Percentiles rank a stretch among this genome's conserved stretches.
phyloP scores from a whole-genome alignment of 1,140 invertebrate species.

The Zaprionus inermis region DNA sequence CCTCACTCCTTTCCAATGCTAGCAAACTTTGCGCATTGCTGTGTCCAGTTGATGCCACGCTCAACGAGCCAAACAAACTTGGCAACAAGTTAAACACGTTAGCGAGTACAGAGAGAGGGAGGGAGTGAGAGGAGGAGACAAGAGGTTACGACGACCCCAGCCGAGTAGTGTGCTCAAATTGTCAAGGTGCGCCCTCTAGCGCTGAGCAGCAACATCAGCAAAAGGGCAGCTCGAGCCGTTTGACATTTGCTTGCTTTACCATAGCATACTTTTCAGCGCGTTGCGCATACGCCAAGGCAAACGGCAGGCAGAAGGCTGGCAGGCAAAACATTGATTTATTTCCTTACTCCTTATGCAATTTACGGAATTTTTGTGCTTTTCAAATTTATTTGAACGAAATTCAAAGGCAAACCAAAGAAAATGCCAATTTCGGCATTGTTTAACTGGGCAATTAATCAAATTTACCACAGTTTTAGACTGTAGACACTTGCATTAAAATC shows the following conservation, averaged over 20 bases:
- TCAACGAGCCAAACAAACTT: constrained; percentile 29
- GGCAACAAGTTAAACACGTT: constrained; percentile 37
- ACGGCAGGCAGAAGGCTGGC: not conserved
- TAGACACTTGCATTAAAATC: not conserved
- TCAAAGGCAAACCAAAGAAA: not conserved
- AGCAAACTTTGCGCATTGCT: constrained; percentile 18
- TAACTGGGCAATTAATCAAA: not conserved
- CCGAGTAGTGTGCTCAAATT: constrained; percentile 17
- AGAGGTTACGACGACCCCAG: not conserved
- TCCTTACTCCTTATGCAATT: not conserved
- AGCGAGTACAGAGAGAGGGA: not conserved
- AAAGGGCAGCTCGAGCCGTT: not conserved
- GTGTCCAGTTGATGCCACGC: constrained; percentile 9
- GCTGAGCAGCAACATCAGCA: not conserved
- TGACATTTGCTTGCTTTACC: constrained; percentile 15
- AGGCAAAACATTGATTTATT: not conserved
- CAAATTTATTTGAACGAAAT: not conserved
- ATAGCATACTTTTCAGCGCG: constrained; percentile 12
- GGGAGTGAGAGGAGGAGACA: not conserved
- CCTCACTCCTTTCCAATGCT: not conserved
- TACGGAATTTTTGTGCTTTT: not conserved
- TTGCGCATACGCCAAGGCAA: constrained; percentile 29
- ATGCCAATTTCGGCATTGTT: not conserved
- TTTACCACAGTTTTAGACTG: not conserved
- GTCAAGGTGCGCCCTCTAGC: constrained; percentile 21